Evolutionary conservation across 1,140 invertebrate species (phyloP).

Genomic region (Drosophila saltans): DNA sequence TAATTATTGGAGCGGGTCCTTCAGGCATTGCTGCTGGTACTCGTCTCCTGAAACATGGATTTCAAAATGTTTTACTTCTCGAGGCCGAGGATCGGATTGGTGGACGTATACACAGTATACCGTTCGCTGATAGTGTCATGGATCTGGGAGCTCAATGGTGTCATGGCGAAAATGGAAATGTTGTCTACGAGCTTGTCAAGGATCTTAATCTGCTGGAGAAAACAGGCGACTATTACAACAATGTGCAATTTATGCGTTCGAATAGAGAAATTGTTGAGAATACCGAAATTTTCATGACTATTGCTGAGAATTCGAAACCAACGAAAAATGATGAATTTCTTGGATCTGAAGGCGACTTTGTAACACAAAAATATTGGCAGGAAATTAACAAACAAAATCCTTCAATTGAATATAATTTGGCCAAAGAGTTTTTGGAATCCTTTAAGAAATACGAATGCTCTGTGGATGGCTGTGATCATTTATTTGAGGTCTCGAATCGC

Average conservation of each 20-base stretch:
- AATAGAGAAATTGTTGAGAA: background rate
- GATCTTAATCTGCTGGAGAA: conserved; percentile 84
- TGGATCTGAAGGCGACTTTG: background rate
- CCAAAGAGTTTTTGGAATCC: conserved; percentile 60
- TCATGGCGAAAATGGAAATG: conserved; percentile 90
- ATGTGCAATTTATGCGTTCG: background rate
- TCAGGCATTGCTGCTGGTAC: background rate
- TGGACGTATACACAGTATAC: conserved; percentile 86
- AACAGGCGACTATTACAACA: conserved; percentile 38
- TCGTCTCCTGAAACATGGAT: background rate
- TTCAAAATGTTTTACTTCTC: conserved; percentile 23
- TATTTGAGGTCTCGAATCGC: conserved; percentile 85
- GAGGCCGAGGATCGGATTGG: conserved; percentile 90
- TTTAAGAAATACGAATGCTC: conserved; percentile 83
- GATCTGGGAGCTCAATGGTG: conserved; percentile 83
- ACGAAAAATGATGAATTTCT: background rate
- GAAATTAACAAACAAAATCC: conserved; percentile 29
- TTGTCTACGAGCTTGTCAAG: conserved; percentile 87
- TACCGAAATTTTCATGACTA: background rate
- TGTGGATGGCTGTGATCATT: conserved; percentile 85
- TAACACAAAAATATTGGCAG: background rate
- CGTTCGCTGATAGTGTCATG: conserved; percentile 86
- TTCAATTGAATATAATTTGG: conserved; percentile 18
- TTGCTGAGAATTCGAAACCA: background rate
- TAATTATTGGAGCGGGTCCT: conserved; percentile 1